Evolutionary conservation across 2,113 vertebrate genomes (phyloP).

Genomic region (Hypomesus transpacificus): DNA sequence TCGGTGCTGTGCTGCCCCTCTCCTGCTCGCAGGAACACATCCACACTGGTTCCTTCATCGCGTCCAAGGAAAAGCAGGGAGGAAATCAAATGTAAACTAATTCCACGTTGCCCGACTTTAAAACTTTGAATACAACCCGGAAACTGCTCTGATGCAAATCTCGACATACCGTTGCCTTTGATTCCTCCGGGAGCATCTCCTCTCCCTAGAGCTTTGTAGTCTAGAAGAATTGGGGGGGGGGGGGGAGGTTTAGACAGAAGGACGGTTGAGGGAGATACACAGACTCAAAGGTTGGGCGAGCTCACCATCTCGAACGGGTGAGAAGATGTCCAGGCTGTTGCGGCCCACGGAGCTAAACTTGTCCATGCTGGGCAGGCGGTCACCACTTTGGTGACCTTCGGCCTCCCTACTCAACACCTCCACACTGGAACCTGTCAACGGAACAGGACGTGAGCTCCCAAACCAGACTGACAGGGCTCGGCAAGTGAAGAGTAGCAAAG

Average conservation of each 20-base stretch:
- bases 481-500: too few species aligned
- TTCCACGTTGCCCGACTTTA: neutral
- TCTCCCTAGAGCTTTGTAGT: neutral
- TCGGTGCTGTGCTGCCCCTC: slow-evolving; percentile 67
- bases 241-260: too few species aligned
- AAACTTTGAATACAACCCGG: neutral
- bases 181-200: slow-evolving; percentile 5
- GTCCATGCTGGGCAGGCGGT: slow-evolving; percentile 52
- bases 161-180: slow-evolving; percentile 1
- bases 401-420: slow-evolving; percentile 78
- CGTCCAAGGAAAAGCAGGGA: slow-evolving; percentile 35
- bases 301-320: slow-evolving; percentile 89
- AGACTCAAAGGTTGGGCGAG: slow-evolving; percentile 10
- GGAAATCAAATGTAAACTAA: neutral
- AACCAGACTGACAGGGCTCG: too few species aligned
- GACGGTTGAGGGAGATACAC: slow-evolving; percentile 1
- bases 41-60: slow-evolving; percentile 69
- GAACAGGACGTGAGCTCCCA: neutral
- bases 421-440: slow-evolving; percentile 63
- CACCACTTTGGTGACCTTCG: slow-evolving; percentile 72
- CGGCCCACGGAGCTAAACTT: slow-evolving; percentile 71
- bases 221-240: neutral
- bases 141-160: neutral
- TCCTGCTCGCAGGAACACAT: slow-evolving; percentile 74
- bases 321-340: slow-evolving; percentile 90